Evolutionary conservation across 2,888 invertebrate genomes (phyloP).

Genomic region (Fragum whitleyi): DNA sequence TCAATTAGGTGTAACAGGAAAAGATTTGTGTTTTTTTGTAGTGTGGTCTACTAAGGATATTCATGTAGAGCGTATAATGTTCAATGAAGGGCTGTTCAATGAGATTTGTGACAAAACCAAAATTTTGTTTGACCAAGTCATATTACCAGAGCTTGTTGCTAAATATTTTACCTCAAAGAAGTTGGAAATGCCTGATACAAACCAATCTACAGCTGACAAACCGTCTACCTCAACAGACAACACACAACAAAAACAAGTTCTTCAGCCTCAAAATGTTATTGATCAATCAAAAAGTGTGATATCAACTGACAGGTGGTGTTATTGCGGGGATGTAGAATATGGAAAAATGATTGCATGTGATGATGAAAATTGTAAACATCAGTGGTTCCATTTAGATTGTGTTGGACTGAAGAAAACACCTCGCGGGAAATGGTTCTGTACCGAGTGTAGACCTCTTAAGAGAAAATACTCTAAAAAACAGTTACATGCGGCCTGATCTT

Average conservation of each 20-base stretch:
- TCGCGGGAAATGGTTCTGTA: background rate
- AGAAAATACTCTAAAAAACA: no score
- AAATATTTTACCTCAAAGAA: background rate
- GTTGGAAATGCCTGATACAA: background rate
- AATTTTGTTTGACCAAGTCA: background rate
- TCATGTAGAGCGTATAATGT: constrained; percentile 4
- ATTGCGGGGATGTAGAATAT: background rate
- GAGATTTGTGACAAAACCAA: constrained; percentile 3
- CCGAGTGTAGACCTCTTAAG: no score
- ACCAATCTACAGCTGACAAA: background rate
- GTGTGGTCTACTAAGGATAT: constrained; percentile 11
- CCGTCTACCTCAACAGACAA: background rate
- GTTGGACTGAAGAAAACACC: background rate
- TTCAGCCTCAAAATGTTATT: background rate
- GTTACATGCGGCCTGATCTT: no score
- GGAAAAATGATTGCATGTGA: constrained; percentile 16
- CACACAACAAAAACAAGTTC: background rate
- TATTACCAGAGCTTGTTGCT: constrained; percentile 9
- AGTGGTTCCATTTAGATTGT: constrained; percentile 13
- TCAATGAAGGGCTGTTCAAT: background rate
- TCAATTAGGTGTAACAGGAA: constrained; percentile 16
- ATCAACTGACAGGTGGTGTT: constrained; percentile 8
- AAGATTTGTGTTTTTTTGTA: constrained; percentile 10
- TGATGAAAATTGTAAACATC: constrained; percentile 5
- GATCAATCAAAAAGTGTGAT: background rate